phyloP scores from a whole-genome alignment of 2,888 invertebrate genomes.

The Melinopterus prodromus region DNA sequence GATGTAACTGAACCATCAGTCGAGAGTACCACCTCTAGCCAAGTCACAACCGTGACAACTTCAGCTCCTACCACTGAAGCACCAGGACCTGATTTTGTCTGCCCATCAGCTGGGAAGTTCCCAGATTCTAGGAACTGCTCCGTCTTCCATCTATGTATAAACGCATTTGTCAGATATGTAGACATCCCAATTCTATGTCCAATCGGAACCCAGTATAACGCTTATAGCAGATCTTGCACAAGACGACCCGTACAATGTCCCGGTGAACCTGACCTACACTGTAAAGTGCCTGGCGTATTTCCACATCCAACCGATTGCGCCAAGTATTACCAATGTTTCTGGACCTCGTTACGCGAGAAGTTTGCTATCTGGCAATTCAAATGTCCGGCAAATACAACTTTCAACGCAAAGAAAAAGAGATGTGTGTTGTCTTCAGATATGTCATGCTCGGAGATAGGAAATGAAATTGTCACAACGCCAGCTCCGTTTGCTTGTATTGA shows the following conservation, averaged over 20 bases:
- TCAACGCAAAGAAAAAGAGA: constrained; percentile 15
- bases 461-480: not conserved
- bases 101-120: constrained; percentile 48
- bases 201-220: constrained; percentile 47
- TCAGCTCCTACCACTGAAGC: not conserved
- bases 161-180: constrained; percentile 39
- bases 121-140: constrained; percentile 49
- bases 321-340: constrained; percentile 65
- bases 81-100: constrained; percentile 41
- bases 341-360: constrained; percentile 62
- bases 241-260: constrained; percentile 51
- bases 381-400: constrained; percentile 55
- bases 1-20: not conserved
- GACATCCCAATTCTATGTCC: constrained; percentile 49
- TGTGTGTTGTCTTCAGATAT: constrained; percentile 27
- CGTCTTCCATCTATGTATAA: constrained; percentile 50
- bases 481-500: constrained; percentile 54
- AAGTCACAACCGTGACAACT: not conserved
- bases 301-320: constrained; percentile 62
- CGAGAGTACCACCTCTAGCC: not conserved
- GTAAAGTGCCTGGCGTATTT: constrained; percentile 60
- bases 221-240: constrained; percentile 47
- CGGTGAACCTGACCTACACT: constrained; percentile 45
- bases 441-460: constrained; percentile 10
- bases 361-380: constrained; percentile 63